These are phyloP conservation scores for Chionomys nivalis DNA, from an alignment of 2,113 vertebrate species.

Conservation along the genomic window DNA sequence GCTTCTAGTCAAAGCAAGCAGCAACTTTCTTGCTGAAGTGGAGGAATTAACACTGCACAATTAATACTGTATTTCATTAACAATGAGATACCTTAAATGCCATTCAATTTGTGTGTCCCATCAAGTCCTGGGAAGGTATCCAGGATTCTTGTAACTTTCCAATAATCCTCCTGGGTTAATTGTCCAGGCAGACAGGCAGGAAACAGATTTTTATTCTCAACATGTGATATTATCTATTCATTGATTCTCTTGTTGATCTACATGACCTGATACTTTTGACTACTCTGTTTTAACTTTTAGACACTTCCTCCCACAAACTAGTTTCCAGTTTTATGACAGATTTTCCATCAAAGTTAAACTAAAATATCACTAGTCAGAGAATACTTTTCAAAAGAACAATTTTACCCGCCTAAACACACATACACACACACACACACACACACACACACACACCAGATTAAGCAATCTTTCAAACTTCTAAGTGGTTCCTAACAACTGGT, in stretches of 20 bases:
- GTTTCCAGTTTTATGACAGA: background rate
- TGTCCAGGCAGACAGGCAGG: conserved; percentile 37
- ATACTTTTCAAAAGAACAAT: background rate
- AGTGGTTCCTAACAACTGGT: background rate
- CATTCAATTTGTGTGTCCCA: conserved; percentile 71
- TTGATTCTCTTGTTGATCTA: background rate
- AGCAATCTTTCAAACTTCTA: background rate
- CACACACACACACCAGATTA: background rate
- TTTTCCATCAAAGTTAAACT: background rate
- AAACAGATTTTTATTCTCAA: conserved; percentile 51
- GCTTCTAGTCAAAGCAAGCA: conserved; percentile 56
- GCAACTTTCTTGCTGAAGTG: conserved; percentile 65
- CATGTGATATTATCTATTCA: conserved; percentile 58
- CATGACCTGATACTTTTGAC: background rate
- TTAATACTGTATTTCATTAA: conserved; percentile 79
- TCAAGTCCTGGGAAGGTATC: conserved; percentile 62
- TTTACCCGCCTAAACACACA: background rate
- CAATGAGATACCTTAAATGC: conserved; percentile 76
- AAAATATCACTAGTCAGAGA: background rate
- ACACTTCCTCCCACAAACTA: background rate
- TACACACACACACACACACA: background rate
- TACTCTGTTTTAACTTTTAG: background rate
- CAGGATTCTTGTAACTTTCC: conserved; percentile 64
- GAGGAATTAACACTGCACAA: conserved; percentile 72
- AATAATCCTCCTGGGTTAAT: conserved; percentile 65